Evolutionary conservation across 2,888 invertebrate species (phyloP).

Genomic region (Coleophora flavipennella): DNA sequence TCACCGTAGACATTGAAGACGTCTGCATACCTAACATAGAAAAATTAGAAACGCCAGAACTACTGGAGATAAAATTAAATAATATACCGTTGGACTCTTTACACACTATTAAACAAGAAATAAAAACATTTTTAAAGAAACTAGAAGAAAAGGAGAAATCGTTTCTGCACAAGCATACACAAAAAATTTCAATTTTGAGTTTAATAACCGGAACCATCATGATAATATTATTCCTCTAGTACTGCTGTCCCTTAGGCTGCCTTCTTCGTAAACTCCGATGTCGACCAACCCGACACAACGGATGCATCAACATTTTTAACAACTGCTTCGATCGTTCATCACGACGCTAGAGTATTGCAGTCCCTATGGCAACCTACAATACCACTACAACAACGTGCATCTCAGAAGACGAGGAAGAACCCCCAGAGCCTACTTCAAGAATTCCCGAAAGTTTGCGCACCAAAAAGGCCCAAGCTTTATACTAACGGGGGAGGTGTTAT

Average conservation of each 20-base stretch:
- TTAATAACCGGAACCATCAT: background rate
- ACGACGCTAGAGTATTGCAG: too few relatives aligned
- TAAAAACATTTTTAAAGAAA: slow-evolving; percentile 8
- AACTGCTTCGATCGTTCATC: too few relatives aligned
- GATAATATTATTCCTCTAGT: too few relatives aligned
- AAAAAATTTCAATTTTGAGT: slow-evolving; percentile 6
- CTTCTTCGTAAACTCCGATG: too few relatives aligned
- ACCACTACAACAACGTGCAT: background rate
- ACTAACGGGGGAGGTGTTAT: too few relatives aligned
- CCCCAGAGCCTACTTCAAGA: too few relatives aligned
- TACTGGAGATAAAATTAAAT: slow-evolving; percentile 15
- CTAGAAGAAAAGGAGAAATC: slow-evolving; percentile 6
- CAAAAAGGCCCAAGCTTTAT: too few relatives aligned
- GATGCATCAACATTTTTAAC: too few relatives aligned
- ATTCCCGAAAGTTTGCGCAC: too few relatives aligned
- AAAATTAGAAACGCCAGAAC: slow-evolving; percentile 3
- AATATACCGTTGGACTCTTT: slow-evolving; percentile 13
- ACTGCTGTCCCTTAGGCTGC: too few relatives aligned
- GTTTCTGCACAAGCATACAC: slow-evolving; percentile 6
- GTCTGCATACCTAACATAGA: slow-evolving; percentile 11
- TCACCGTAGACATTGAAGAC: slow-evolving; percentile 15
- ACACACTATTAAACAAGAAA: slow-evolving; percentile 10
- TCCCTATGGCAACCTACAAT: too few relatives aligned
- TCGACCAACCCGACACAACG: too few relatives aligned
- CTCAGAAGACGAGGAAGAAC: background rate